Percentiles rank a stretch among this genome's conserved stretches.
Conservation (phyloP, 2,113 vertebrate genomes). For the Eolophus roseicapilla region DNA sequence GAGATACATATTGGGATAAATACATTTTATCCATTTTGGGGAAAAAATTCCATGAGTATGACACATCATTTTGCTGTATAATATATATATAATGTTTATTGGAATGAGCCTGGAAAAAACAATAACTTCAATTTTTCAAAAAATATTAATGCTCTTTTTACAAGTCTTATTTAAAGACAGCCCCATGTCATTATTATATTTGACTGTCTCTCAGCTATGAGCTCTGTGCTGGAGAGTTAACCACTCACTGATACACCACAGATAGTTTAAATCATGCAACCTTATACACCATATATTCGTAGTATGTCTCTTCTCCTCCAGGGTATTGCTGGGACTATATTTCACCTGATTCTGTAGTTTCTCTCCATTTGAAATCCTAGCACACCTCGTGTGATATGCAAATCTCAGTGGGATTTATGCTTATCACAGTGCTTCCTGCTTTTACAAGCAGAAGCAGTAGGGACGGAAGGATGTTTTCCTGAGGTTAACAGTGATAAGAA, state of each 20-base stretch:
- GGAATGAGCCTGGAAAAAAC: not conserved
- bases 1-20: not conserved
- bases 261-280: not conserved
- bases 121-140: not conserved
- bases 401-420: not conserved
- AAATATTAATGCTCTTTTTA: not conserved
- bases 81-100: not conserved
- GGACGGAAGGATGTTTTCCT: not conserved
- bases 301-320: not conserved
- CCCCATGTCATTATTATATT: not conserved
- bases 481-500: not conserved
- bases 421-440: conserved; percentile 8
- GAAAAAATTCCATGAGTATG: not conserved
- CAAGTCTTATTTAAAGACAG: not conserved
- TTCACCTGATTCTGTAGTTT: not conserved
- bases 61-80: not conserved
- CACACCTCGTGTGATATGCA: not conserved
- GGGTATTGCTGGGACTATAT: not conserved
- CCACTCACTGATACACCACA: not conserved
- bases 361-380: not conserved
- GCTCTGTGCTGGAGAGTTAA: not conserved
- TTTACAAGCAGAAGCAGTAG: not conserved
- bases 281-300: not conserved
- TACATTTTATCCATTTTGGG: not conserved
- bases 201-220: not conserved